These are phyloP conservation scores for Hypena proboscidalis DNA, from an alignment of 2,888 invertebrate species.

Conservation along the genomic window DNA sequence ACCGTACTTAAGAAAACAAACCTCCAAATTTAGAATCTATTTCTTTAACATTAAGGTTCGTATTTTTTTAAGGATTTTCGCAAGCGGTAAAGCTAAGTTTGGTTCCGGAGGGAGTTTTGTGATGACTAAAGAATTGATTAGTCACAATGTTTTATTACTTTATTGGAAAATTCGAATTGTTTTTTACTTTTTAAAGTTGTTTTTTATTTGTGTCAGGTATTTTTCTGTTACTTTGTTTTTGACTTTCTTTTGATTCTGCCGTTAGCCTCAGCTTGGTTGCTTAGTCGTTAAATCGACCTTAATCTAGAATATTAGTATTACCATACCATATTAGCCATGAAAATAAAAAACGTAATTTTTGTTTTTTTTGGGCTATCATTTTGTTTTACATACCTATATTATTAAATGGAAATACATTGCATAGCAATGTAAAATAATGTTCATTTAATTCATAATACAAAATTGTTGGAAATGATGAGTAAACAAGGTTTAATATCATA, in stretches of 20 bases:
- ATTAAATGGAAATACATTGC: no score
- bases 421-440: no score
- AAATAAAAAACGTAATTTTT: no score
- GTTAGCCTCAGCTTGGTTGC: no score
- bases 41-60: constrained; percentile 22
- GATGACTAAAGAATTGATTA: constrained; percentile 66
- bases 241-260: not conserved
- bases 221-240: constrained; percentile 17
- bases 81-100: constrained; percentile 15
- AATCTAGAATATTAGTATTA: no score
- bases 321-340: no score
- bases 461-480: no score
- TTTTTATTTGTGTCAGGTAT: constrained; percentile 38
- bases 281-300: no score
- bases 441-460: no score
- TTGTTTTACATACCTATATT: no score
- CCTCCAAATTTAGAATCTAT: constrained; percentile 33
- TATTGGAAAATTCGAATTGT: constrained; percentile 50
- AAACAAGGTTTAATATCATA: no score
- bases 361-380: no score
- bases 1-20: constrained; percentile 18
- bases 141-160: constrained; percentile 57
- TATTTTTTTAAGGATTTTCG: not conserved
- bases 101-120: constrained; percentile 45
- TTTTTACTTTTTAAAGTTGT: constrained; percentile 42